Base-by-base conservation (phyloP, 2,797 vertebrate genomes). In the Knipowitschia caucasica region DNA sequence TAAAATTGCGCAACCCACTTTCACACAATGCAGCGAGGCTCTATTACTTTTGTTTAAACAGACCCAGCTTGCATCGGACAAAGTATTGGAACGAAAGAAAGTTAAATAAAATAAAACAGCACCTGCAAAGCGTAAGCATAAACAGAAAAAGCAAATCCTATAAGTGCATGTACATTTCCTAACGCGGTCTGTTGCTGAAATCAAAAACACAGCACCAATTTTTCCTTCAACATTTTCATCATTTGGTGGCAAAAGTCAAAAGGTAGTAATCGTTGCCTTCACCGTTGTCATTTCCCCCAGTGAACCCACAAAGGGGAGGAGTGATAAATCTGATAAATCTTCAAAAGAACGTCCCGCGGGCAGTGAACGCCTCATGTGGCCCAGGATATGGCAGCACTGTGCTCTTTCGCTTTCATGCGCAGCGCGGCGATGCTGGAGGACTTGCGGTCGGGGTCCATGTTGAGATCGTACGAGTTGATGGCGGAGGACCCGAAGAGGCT, bases 381-480 rank as follows among this genome's bases (percentile, higher is more conserved):
- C 96, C 96, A 99, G 56, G 97, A 99, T 82, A 99, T 99, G 55
- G 97, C 96, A 0, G 97, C 97, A 4, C 97, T 99, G 93, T 99
- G 96, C 92, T 99, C 97, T 85, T 99, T 99, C 36, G 97, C 97
- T 73, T 99, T 99, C 95, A 99, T 98, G 80, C 97, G 91, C 78
- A 99, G 89, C 24, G 96, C 88, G 0, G 96, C 97, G 2, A 99
- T 99, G 86, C 96, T 99, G 59, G 96, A 99, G 23, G 92, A 96
- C 89, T 98, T 99, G 88, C 96, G 94, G 88, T 99, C 96, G 0
- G 97, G 96, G 89, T 99, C 97, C 59, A 94, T 90, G 73, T 93
- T 95, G 73, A 98, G 89, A 89, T 99, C 96, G 0, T 98, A 99
- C 27, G 94, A 89, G 0, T 96, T 99, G 86, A 99, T 92, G 71